phyloP scores from a whole-genome alignment of 2,888 invertebrate species.

The Stenurella melanura region DNA sequence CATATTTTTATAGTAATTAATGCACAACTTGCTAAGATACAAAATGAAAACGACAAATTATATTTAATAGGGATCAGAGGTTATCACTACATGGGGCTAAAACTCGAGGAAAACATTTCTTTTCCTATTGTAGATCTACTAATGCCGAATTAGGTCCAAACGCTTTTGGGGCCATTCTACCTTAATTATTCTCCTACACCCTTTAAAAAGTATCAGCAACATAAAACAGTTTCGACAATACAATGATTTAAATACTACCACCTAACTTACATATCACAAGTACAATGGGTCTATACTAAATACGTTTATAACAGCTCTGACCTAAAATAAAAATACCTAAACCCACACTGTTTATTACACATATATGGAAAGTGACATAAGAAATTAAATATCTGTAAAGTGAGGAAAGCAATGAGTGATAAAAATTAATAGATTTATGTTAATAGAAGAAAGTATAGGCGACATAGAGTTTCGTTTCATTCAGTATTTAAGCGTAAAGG shows the following conservation, averaged over 20 bases:
- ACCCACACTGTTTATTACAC: constrained; percentile 63
- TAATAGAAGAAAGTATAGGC: neutral
- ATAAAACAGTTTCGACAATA: too few species aligned
- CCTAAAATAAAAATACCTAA: constrained; percentile 45
- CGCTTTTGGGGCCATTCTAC: too few species aligned
- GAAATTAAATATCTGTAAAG: neutral
- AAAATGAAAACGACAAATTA: too few species aligned
- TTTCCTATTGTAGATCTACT: too few species aligned
- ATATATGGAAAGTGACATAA: constrained; percentile 5
- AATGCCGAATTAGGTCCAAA: too few species aligned
- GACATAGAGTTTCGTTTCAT: neutral
- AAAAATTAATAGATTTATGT: neutral
- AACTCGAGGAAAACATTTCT: too few species aligned
- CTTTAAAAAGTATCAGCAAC: too few species aligned
- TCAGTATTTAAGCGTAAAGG: neutral
- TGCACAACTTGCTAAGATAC: too few species aligned
- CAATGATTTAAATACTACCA: neutral
- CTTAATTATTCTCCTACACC: too few species aligned
- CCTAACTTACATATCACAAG: neutral
- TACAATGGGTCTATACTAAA: neutral
- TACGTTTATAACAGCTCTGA: neutral
- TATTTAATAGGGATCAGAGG: too few species aligned
- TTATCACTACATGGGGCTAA: too few species aligned
- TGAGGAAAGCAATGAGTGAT: neutral
- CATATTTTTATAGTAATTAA: too few species aligned